Evolutionary conservation across 2,888 invertebrate species (phyloP).

Genomic region (Epirrhoe tristata): DNA sequence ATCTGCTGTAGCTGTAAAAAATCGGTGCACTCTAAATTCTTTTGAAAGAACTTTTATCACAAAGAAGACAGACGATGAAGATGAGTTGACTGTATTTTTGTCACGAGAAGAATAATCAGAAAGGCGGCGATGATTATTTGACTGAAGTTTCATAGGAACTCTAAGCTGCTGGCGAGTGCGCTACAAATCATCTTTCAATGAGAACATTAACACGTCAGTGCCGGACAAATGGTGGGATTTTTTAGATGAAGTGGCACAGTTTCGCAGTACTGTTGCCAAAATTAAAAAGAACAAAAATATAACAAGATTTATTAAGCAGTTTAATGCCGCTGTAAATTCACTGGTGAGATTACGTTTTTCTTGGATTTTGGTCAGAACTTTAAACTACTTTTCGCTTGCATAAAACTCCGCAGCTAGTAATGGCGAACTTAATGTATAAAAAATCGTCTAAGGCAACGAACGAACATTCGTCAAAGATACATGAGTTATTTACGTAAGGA

Average conservation of each 20-base stretch:
- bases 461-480: too few relatives aligned
- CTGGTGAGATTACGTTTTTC: not conserved
- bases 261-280: conserved; percentile 29
- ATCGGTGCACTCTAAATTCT: too few relatives aligned
- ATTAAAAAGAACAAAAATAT: conserved; percentile 25
- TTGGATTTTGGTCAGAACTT: not conserved
- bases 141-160: not conserved
- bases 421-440: too few relatives aligned
- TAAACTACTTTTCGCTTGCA: not conserved
- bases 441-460: too few relatives aligned
- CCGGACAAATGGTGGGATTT: conserved; percentile 31
- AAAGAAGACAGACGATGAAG: too few relatives aligned
- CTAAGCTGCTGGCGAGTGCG: conserved; percentile 8
- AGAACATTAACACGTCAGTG: conserved; percentile 37
- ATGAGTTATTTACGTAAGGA: too few relatives aligned
- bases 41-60: too few relatives aligned
- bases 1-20: too few relatives aligned
- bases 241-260: conserved; percentile 23
- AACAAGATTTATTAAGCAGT: conserved; percentile 25
- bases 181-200: conserved; percentile 36
- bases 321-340: conserved; percentile 6
- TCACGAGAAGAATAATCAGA: too few relatives aligned
- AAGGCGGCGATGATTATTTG: not conserved
- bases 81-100: too few relatives aligned
- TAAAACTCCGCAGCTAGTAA: not conserved